phyloP scores from a whole-genome alignment of 2,113 vertebrate species.

The Crocuta crocuta region DNA sequence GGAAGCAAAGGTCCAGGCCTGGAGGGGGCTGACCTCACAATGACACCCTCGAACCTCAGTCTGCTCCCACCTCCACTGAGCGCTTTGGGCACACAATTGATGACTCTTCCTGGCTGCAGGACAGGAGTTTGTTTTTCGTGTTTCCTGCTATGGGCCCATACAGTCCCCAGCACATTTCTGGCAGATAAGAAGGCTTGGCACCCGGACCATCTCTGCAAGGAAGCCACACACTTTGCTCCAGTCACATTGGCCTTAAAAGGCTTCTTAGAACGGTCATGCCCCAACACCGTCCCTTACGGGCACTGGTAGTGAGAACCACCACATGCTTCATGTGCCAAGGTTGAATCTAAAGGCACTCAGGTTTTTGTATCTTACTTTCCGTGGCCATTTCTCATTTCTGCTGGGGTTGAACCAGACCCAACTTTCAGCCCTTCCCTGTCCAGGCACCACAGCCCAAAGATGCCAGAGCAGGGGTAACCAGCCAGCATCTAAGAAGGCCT shows the following conservation, averaged over 20 bases:
- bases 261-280: neutral
- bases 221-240: neutral
- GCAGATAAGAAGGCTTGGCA: neutral
- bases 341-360: neutral
- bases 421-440: neutral
- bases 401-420: neutral
- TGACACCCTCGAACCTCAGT: neutral
- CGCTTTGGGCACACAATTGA: neutral
- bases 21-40: neutral
- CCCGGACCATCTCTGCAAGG: neutral
- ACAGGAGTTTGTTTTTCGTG: neutral
- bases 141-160: neutral
- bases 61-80: neutral
- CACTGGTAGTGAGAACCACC: neutral
- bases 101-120: neutral
- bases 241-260: neutral
- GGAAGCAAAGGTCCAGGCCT: neutral
- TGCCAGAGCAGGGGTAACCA: neutral
- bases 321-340: neutral
- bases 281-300: neutral
- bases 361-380: conserved; percentile 41
- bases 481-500: neutral
- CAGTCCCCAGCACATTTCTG: neutral
- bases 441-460: neutral
- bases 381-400: neutral